Conservation (phyloP, 2,888 invertebrate species). For the Leptinotarsa tumamoca region DNA sequence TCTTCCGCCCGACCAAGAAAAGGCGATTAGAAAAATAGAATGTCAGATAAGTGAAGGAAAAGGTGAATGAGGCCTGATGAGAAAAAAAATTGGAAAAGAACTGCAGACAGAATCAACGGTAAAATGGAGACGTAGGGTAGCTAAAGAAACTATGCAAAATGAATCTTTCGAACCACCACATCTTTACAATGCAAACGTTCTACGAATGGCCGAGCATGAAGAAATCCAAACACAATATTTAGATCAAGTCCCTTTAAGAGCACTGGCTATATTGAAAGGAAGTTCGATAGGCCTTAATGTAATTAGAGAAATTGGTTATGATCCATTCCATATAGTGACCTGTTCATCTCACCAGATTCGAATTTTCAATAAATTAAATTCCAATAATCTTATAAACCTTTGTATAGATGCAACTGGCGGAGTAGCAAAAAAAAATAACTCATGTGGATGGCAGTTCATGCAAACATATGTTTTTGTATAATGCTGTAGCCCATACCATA, state of each 20-base stretch:
- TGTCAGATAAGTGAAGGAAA: not conserved
- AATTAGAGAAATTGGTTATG: not conserved
- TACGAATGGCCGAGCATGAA: slow-evolving; percentile 10
- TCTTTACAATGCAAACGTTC: slow-evolving; percentile 7
- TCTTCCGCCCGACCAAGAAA: not conserved
- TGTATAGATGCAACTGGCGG: slow-evolving; percentile 12
- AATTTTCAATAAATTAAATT: slow-evolving; percentile 3
- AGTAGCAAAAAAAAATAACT: not conserved
- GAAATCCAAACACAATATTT: not conserved
- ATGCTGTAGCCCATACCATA: no score
- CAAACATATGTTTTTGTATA: slow-evolving; percentile 6
- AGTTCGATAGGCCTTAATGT: not conserved
- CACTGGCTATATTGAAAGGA: not conserved
- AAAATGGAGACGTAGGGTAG: not conserved
- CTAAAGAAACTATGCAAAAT: not conserved
- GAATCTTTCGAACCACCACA: slow-evolving; percentile 18
- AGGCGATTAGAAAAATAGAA: slow-evolving; percentile 7
- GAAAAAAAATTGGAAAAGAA: slow-evolving; percentile 1
- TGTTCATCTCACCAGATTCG: slow-evolving; percentile 7
- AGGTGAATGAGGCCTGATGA: not conserved
- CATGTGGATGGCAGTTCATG: not conserved
- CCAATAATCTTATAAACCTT: not conserved
- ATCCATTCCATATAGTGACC: not conserved
- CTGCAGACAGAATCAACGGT: slow-evolving; percentile 5
- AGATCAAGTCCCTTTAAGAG: slow-evolving; percentile 3